phyloP scores from a whole-genome alignment of 2,797 vertebrate species.

The Enteromius radiatus region DNA sequence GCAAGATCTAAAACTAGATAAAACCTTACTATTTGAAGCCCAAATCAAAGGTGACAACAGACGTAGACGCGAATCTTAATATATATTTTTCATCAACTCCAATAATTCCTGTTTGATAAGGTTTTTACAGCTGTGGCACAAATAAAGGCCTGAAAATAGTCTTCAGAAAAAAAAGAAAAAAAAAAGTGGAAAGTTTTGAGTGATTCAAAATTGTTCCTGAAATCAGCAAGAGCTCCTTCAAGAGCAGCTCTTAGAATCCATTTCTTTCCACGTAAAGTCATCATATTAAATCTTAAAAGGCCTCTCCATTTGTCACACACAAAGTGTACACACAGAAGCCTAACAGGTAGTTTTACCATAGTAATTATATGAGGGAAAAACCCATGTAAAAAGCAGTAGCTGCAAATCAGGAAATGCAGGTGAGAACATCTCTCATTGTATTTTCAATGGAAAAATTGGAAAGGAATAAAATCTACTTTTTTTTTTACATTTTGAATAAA shows the following conservation, averaged over 20 bases:
- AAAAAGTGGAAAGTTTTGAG: background rate
- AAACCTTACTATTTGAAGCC: background rate
- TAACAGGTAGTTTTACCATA: conserved; percentile 4
- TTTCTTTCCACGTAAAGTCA: background rate
- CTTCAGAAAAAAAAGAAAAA: background rate
- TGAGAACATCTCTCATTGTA: background rate
- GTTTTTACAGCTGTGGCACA: background rate
- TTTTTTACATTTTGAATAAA: background rate
- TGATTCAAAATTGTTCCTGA: background rate
- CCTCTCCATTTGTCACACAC: background rate
- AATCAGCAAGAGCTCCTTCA: background rate
- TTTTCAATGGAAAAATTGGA: background rate
- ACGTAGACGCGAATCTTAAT: background rate
- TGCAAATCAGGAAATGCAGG: background rate
- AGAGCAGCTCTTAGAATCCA: conserved; percentile 6
- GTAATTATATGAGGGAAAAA: background rate
- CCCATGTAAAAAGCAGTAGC: background rate
- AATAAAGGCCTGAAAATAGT: background rate
- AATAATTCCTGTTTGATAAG: background rate
- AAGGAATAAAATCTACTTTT: no score
- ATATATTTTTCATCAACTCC: background rate
- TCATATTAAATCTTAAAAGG: conserved; percentile 4
- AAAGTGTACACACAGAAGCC: background rate
- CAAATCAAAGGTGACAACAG: conserved; percentile 28
- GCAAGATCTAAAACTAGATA: conserved; percentile 22